Percentiles rank a stretch among this genome's conserved stretches.
These are phyloP conservation scores for Tryphoninae sp. DNA, from an alignment of 2,888 invertebrate species.

Conservation along the genomic window DNA sequence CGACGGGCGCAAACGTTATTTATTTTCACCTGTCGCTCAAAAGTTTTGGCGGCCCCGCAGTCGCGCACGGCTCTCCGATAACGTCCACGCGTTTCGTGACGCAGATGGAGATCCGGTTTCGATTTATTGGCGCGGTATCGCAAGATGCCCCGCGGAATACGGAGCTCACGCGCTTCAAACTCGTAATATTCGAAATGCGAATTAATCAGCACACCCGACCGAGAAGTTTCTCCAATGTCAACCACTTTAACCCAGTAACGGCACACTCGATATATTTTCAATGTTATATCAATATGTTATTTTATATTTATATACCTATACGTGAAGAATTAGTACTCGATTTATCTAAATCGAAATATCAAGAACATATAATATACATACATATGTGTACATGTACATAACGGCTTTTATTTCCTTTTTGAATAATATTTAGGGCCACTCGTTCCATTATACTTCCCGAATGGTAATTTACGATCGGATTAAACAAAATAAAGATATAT, in stretches of 20 bases:
- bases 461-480: too few relatives aligned
- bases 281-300: neutral
- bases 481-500: too few relatives aligned
- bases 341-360: too few relatives aligned
- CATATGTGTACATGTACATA: too few relatives aligned
- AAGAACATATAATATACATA: too few relatives aligned
- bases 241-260: neutral
- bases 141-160: slow-evolving; percentile 9
- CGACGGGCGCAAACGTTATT: slow-evolving; percentile 52
- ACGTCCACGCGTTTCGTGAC: slow-evolving; percentile 59
- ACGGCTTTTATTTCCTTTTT: too few relatives aligned
- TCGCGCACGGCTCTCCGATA: slow-evolving; percentile 49
- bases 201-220: slow-evolving; percentile 18
- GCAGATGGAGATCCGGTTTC: slow-evolving; percentile 66
- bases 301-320: neutral
- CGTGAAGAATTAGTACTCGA: neutral
- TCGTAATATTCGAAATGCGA: slow-evolving; percentile 41
- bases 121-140: slow-evolving; percentile 58
- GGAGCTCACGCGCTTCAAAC: slow-evolving; percentile 36
- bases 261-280: too few relatives aligned
- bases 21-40: slow-evolving; percentile 64
- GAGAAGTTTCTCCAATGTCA: slow-evolving; percentile 1
- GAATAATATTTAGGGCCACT: too few relatives aligned
- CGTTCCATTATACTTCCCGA: too few relatives aligned
- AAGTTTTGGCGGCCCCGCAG: slow-evolving; percentile 28